phyloP scores from a whole-genome alignment of 2,888 invertebrate genomes.

The Eumacrocentrus americanus region DNA sequence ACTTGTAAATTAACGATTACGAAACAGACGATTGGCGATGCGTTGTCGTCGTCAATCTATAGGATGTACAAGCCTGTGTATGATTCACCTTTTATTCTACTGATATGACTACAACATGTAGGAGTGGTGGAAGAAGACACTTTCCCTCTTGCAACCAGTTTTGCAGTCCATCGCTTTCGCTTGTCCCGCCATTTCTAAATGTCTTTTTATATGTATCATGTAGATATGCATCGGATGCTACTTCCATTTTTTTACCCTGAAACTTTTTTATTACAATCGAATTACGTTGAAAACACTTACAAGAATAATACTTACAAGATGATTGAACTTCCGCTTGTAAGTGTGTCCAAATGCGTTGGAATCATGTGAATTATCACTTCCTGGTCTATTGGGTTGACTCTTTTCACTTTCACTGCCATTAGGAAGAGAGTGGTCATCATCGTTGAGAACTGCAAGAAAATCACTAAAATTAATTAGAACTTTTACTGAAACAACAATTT shows the following conservation, averaged over 20 bases:
- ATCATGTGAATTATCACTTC: not conserved
- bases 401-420: constrained; percentile 57
- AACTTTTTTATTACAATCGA: too few relatives aligned
- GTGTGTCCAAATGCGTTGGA: not conserved
- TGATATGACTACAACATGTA: not conserved
- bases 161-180: constrained; percentile 23
- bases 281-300: too few relatives aligned
- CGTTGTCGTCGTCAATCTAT: not conserved
- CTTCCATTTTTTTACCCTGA: too few relatives aligned
- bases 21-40: constrained; percentile 13
- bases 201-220: too few relatives aligned
- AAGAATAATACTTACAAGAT: too few relatives aligned
- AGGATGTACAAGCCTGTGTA: not conserved
- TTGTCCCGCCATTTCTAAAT: too few relatives aligned
- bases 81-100: constrained; percentile 20
- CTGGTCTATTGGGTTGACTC: constrained; percentile 1
- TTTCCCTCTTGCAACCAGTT: constrained; percentile 28
- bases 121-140: constrained; percentile 11
- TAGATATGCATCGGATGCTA: too few relatives aligned
- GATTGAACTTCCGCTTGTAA: constrained; percentile 7
- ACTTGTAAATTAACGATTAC: constrained; percentile 17
- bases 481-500: not conserved
- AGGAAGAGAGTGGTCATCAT: constrained; percentile 44
- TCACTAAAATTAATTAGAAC: too few relatives aligned
- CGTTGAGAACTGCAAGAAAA: too few relatives aligned